Evolutionary conservation across 2,888 invertebrate species (phyloP).

Genomic region (Mallateleia sp.): DNA sequence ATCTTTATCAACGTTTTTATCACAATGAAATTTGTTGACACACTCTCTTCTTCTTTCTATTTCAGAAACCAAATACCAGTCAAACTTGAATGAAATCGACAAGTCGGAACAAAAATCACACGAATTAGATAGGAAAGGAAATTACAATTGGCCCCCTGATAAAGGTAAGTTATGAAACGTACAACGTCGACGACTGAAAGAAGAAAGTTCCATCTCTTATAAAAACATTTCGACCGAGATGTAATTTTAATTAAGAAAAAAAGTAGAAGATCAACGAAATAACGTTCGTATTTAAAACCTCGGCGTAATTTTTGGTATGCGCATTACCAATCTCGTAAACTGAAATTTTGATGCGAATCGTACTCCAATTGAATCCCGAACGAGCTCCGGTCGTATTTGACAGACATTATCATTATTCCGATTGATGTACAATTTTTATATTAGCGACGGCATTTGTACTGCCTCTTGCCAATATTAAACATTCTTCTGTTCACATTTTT

Average conservation of each 20-base stretch:
- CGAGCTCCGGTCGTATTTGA: background rate
- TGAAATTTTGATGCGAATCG: background rate
- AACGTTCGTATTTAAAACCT: background rate
- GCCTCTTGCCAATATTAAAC: slow-evolving; percentile 8
- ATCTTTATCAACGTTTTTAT: background rate
- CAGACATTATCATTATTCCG: slow-evolving; percentile 5
- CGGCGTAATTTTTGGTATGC: background rate
- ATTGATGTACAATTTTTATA: background rate
- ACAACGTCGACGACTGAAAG: background rate
- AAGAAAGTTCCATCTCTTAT: background rate
- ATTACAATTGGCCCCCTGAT: slow-evolving; percentile 86
- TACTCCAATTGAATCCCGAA: background rate
- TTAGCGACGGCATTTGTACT: background rate
- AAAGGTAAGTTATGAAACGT: slow-evolving; percentile 83
- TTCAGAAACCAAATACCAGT: slow-evolving; percentile 88
- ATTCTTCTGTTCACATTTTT: slow-evolving; percentile 31
- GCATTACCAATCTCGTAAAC: background rate
- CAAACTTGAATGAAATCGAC: slow-evolving; percentile 89
- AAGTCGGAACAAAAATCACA: slow-evolving; percentile 89
- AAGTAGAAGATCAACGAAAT: background rate
- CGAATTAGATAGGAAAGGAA: slow-evolving; percentile 86
- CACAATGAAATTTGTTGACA: background rate
- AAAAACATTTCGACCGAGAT: background rate
- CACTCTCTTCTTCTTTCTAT: slow-evolving; percentile 1
- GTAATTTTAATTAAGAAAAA: background rate